Conservation (phyloP, 2,888 invertebrate species). For the Nomada ruficornis region DNA sequence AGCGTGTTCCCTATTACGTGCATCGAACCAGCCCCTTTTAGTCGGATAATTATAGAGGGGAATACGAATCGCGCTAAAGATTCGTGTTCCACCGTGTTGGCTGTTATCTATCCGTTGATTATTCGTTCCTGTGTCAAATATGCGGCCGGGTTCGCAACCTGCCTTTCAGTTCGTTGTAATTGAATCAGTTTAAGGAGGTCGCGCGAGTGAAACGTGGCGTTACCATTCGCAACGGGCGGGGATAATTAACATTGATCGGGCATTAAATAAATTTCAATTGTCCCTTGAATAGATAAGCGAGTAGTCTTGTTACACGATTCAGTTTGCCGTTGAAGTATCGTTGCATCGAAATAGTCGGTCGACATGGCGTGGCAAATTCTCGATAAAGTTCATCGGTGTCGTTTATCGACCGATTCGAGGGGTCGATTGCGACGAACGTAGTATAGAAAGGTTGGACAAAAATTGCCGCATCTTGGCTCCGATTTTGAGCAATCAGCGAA, state of each 20-base stretch:
- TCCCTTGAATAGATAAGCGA: not conserved
- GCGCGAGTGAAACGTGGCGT: constrained; percentile 7
- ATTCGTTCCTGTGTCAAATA: constrained; percentile 63
- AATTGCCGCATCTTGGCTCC: constrained; percentile 66
- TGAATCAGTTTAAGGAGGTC: constrained; percentile 64
- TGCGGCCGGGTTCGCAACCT: constrained; percentile 46
- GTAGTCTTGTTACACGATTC: not conserved
- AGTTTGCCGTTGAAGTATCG: constrained; percentile 12
- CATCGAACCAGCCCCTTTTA: constrained; percentile 40
- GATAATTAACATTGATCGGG: not conserved
- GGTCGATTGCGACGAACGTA: constrained; percentile 16
- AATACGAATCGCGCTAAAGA: constrained; percentile 44
- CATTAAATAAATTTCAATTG: not conserved
- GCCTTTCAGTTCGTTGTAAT: constrained; percentile 66
- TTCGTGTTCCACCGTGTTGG: constrained; percentile 37
- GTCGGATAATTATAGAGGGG: constrained; percentile 59
- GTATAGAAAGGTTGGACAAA: constrained; percentile 53
- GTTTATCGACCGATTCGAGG: constrained; percentile 54
- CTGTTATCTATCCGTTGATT: constrained; percentile 51
- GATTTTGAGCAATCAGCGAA: constrained; percentile 60
- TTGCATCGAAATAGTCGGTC: constrained; percentile 31
- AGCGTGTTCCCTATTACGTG: constrained; percentile 44
- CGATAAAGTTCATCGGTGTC: constrained; percentile 56
- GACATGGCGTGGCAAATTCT: constrained; percentile 43
- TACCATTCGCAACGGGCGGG: not conserved